Percentiles rank a stretch among this genome's conserved stretches.
phyloP scores from a whole-genome alignment of 2,113 vertebrate species.

The Pedionomus torquatus region DNA sequence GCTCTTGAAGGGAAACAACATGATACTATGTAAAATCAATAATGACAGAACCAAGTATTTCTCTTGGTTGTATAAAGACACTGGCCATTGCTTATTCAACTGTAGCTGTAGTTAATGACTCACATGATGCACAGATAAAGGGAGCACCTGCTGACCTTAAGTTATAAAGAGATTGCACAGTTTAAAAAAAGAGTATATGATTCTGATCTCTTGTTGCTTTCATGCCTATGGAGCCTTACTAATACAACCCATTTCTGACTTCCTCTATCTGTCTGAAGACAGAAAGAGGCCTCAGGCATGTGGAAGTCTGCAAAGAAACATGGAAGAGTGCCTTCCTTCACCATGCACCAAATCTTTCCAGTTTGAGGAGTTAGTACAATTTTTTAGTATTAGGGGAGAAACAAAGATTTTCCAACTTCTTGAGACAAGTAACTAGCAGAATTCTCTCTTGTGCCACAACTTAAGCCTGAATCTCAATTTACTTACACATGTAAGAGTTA shows the following conservation, averaged over 20 bases:
- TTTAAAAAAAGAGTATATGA: not conserved
- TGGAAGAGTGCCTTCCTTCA: not conserved
- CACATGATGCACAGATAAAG: not conserved
- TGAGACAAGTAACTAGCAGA: not conserved
- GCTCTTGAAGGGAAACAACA: constrained; percentile 19
- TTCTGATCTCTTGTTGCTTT: not conserved
- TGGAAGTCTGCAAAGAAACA: not conserved
- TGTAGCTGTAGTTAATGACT: not conserved
- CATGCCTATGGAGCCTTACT: not conserved
- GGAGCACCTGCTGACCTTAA: not conserved
- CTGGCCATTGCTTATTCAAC: not conserved
- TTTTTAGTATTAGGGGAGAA: not conserved
- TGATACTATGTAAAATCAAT: not conserved
- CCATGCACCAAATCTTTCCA: not conserved
- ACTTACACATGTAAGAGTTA: not conserved
- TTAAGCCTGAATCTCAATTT: not conserved
- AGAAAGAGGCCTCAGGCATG: not conserved
- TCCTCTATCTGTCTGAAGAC: not conserved
- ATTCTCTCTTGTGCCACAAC: not conserved
- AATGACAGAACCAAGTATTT: not conserved
- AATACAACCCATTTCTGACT: not conserved
- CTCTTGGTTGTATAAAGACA: not conserved
- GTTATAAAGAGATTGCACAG: not conserved
- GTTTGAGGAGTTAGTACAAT: not conserved
- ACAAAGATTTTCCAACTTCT: not conserved